These are phyloP conservation scores for Drosophila orena DNA, from an alignment of 1,140 invertebrate genomes.

Conservation along the genomic window DNA sequence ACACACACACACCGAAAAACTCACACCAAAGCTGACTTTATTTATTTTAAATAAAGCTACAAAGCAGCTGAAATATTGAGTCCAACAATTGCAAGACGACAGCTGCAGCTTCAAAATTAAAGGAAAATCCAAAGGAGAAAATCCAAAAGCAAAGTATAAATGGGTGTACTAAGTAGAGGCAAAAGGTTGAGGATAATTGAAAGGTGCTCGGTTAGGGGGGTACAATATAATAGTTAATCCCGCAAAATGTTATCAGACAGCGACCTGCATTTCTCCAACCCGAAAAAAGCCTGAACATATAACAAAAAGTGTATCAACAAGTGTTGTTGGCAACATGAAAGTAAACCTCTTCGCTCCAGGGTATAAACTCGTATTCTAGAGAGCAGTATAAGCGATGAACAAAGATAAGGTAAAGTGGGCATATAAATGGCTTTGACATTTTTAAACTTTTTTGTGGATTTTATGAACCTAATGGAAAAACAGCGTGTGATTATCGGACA, in stretches of 20 bases:
- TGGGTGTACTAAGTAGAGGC: background rate
- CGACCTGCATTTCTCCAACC: background rate
- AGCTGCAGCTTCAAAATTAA: constrained; percentile 48
- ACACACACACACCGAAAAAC: constrained; percentile 5
- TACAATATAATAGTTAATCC: constrained; percentile 7
- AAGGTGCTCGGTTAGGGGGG: background rate
- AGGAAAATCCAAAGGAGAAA: constrained; percentile 11
- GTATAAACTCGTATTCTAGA: background rate
- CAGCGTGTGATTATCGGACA: too few species aligned
- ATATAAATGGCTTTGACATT: background rate
- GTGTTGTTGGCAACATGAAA: background rate
- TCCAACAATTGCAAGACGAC: constrained; percentile 68
- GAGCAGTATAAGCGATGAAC: background rate
- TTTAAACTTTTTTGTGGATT: too few species aligned
- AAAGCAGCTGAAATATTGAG: constrained; percentile 69
- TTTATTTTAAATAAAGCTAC: constrained; percentile 79
- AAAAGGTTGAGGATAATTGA: background rate
- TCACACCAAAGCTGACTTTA: constrained; percentile 44
- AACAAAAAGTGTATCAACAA: background rate
- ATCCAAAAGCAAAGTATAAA: background rate
- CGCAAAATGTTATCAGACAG: constrained; percentile 7
- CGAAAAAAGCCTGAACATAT: background rate
- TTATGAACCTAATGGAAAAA: too few species aligned
- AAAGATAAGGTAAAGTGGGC: background rate
- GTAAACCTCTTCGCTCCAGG: background rate